Evolutionary conservation across 2,888 invertebrate species (phyloP).

Genomic region (Rhagonycha fulva): DNA sequence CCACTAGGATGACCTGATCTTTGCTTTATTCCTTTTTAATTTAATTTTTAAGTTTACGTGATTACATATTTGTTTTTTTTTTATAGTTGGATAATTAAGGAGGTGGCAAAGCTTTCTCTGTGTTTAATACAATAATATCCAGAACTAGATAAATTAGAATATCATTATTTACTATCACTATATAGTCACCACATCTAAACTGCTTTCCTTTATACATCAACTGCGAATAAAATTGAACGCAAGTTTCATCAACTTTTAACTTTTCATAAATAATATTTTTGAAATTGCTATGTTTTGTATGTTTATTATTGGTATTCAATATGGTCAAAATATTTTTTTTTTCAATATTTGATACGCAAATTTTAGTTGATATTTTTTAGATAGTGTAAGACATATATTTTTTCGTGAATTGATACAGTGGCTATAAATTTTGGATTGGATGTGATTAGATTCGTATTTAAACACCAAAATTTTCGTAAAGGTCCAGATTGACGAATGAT

Average conservation of each 20-base stretch:
- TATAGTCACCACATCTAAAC: constrained; percentile 15
- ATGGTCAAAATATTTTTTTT: not conserved
- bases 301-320: constrained; percentile 4
- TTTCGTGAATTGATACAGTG: constrained; percentile 37
- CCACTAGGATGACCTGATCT: no score
- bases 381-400: constrained; percentile 38
- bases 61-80: no score
- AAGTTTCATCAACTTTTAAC: constrained; percentile 5
- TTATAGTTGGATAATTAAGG: no score
- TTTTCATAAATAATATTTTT: constrained; percentile 14
- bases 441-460: constrained; percentile 35
- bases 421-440: constrained; percentile 34
- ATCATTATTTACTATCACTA: constrained; percentile 17
- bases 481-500: constrained; percentile 35
- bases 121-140: constrained; percentile 15
- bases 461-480: constrained; percentile 34
- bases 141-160: constrained; percentile 14
- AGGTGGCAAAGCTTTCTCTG: no score
- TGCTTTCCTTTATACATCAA: constrained; percentile 6
- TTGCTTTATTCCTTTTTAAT: no score
- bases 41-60: no score
- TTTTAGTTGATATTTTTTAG: constrained; percentile 38
- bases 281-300: constrained; percentile 18
- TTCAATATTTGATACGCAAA: constrained; percentile 29
- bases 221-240: constrained; percentile 21